Base-by-base conservation (phyloP, 1,140 invertebrate genomes). In the Drosophila erecta region DNA sequence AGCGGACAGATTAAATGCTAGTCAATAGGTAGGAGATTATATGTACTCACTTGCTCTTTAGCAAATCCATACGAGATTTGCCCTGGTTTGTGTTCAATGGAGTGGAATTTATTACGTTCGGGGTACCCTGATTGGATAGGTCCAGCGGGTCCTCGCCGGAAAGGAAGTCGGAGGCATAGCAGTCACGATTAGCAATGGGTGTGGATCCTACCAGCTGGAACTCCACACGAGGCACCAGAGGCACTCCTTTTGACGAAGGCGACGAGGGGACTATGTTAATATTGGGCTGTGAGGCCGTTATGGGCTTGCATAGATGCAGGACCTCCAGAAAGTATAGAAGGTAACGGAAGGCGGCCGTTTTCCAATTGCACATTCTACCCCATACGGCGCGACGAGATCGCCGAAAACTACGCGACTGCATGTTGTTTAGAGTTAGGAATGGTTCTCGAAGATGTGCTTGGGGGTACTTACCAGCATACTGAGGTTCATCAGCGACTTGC, bases 361-460 rank as follows among this genome's bases (percentile, higher is more conserved):
- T 91, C 20, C 89, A 70, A 92, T 91, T 91, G 78, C 80, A 90
- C 70, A 92, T 61, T 90, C 87, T 91, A 7, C 71, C 67, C 81
- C 75, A 91, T 4, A 79, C 59, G 43, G 67, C 38, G n/a, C 80
- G 87, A 5, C 87, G 71, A 2, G 89, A 79, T 40, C 79, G 66
- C 17, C 89, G 70, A 49, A 91, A 72, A 47, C 75, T 83, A 24
- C 81, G 86, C 0, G 83, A 89, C 83, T 79, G 24, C 3, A 54
- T 43, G 35, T 20, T 22, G 2, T n/a, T 3, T 5, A n/a, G 11
- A 14, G 30, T 30, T 51, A 15, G 12, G 2, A 50, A 12, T 20
- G 5, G 2, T 12, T 51, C 6, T 3, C 4, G 7, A 17, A 1
- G 7, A 12, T 11, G 11, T 4, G 1, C 27, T 30, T 4, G n/a